phyloP scores from a whole-genome alignment of 2,888 invertebrate genomes.

The Chaetogeoica ovagalla region DNA sequence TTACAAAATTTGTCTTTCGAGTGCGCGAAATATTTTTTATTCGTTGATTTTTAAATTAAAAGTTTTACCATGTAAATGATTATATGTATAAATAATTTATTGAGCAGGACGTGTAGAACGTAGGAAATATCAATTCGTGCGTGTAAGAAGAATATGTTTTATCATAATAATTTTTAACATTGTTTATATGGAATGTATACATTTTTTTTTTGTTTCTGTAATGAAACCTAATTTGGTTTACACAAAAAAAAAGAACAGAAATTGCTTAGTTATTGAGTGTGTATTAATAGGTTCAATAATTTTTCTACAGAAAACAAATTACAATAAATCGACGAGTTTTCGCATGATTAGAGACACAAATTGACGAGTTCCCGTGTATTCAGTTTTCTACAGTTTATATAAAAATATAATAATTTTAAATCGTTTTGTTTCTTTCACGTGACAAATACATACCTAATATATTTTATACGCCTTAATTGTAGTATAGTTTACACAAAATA shows the following conservation, averaged over 20 bases:
- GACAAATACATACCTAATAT: not conserved
- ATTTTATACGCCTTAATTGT: no score
- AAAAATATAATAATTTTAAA: not conserved
- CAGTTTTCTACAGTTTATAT: not conserved
- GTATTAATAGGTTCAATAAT: not conserved
- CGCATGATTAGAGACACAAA: conserved; percentile 6
- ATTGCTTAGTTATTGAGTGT: not conserved
- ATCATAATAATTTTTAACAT: no score
- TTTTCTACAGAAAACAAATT: not conserved
- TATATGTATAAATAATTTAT: no score
- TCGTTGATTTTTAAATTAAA: no score
- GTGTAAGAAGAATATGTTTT: not conserved
- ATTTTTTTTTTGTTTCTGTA: not conserved
- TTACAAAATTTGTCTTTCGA: no score
- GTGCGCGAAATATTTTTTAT: no score
- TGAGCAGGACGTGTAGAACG: not conserved
- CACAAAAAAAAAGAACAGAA: not conserved
- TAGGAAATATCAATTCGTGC: not conserved
- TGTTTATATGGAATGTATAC: not conserved
- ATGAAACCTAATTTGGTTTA: not conserved
- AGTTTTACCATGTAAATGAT: no score
- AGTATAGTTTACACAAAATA: not conserved
- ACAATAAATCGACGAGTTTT: not conserved
- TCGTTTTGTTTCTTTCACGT: not conserved
- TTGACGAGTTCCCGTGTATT: not conserved